Percentiles rank a stretch among this genome's conserved stretches.
phyloP scores from a whole-genome alignment of 2,113 vertebrate species.

The Seriola dumerili region DNA sequence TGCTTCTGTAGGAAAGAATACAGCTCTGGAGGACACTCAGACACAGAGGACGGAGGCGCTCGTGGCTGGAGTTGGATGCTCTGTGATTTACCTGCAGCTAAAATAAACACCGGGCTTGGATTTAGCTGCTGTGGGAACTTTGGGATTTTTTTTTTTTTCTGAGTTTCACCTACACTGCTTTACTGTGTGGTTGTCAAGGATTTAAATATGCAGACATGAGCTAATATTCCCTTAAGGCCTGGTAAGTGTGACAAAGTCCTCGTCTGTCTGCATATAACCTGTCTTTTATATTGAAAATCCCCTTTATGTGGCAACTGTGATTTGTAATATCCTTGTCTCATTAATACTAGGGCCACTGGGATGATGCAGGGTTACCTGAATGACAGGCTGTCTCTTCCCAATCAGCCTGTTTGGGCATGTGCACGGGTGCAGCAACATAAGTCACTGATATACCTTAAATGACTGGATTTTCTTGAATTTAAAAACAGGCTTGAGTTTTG shows the following conservation, averaged over 20 bases:
- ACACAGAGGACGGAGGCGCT: slow-evolving; percentile 37
- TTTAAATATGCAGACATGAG: slow-evolving; percentile 59
- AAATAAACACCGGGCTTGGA: background rate
- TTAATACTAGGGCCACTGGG: no score
- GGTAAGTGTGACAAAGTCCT: slow-evolving; percentile 79
- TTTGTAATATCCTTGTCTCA: background rate
- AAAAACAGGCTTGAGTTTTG: background rate
- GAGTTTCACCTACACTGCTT: slow-evolving; percentile 3
- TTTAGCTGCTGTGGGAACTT: slow-evolving; percentile 30
- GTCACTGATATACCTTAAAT: background rate
- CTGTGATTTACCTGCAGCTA: slow-evolving; percentile 7
- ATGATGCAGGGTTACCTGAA: background rate
- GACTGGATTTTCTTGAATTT: background rate
- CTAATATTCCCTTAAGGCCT: slow-evolving; percentile 59
- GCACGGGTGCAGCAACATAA: background rate
- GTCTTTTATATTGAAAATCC: background rate
- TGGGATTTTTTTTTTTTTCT: background rate
- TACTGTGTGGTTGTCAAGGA: slow-evolving; percentile 23
- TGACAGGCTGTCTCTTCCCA: background rate
- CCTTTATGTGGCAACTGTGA: background rate
- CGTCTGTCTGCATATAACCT: background rate
- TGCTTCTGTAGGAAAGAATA: slow-evolving; percentile 31
- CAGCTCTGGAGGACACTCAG: slow-evolving; percentile 83
- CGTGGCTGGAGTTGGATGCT: slow-evolving; percentile 37
- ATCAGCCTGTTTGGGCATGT: background rate